phyloP scores from a whole-genome alignment of 2,888 invertebrate genomes.

The Artemia sp. region DNA sequence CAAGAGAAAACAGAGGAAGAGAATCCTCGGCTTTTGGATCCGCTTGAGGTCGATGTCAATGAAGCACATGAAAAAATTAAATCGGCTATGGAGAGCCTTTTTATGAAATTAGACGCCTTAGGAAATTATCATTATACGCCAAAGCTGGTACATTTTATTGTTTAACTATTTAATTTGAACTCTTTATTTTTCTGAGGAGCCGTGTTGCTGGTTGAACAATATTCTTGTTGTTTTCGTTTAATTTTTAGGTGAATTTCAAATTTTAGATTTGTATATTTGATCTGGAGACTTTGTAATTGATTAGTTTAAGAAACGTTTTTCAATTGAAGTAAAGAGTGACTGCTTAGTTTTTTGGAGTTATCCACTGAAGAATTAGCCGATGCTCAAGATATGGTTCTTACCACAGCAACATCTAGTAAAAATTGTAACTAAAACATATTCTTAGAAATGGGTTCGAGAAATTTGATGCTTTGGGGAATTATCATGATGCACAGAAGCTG shows the following conservation, averaged over 20 bases:
- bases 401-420: no score
- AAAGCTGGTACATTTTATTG: slow-evolving; percentile 40
- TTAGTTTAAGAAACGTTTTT: slow-evolving; percentile 3
- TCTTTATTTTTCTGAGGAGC: not conserved
- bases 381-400: no score
- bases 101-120: slow-evolving; percentile 72
- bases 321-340: not conserved
- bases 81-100: slow-evolving; percentile 52
- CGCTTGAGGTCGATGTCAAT: slow-evolving; percentile 39
- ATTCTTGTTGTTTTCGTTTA: slow-evolving; percentile 6
- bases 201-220: not conserved
- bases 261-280: not conserved
- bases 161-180: not conserved
- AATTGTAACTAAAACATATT: no score
- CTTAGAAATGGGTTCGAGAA: no score
- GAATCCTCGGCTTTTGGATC: slow-evolving; percentile 34
- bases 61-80: slow-evolving; percentile 61
- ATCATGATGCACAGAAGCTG: no score
- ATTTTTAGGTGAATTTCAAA: not conserved
- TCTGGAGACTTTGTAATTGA: slow-evolving; percentile 20
- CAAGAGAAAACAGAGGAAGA: slow-evolving; percentile 40
- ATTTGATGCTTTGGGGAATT: no score
- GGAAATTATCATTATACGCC: slow-evolving; percentile 90
- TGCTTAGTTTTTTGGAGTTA: no score
- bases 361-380: no score